Evolutionary conservation across 2,888 invertebrate species (phyloP).

Genomic region (Yponomeuta cagnagella): DNA sequence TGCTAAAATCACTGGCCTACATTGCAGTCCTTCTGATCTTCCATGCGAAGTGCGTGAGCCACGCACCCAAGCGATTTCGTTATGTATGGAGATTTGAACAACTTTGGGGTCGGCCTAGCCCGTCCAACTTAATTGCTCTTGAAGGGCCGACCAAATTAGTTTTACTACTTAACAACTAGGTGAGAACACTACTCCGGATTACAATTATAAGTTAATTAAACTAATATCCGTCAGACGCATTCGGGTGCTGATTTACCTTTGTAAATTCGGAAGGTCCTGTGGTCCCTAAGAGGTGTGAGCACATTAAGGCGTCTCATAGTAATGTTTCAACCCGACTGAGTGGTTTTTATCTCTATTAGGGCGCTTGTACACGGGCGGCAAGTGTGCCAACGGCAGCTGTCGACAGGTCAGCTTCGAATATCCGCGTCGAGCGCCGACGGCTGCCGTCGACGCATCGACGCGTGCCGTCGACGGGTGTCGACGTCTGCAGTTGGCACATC

Average conservation of each 20-base stretch:
- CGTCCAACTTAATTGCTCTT: not conserved
- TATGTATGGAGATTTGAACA: slow-evolving; percentile 3
- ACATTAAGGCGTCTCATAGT: not conserved
- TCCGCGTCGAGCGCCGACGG: too few relatives aligned
- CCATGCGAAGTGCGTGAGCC: not conserved
- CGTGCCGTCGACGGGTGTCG: too few relatives aligned
- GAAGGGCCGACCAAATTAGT: slow-evolving; percentile 2
- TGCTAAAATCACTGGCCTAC: too few relatives aligned
- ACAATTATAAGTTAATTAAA: slow-evolving; percentile 1
- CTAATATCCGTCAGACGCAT: not conserved
- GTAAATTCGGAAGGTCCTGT: not conserved
- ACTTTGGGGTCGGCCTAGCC: not conserved
- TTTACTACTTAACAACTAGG: slow-evolving; percentile 1
- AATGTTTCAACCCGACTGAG: too few relatives aligned
- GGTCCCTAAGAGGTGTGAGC: not conserved
- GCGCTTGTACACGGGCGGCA: too few relatives aligned
- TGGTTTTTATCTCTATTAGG: too few relatives aligned
- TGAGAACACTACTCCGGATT: slow-evolving; percentile 2
- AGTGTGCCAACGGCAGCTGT: too few relatives aligned
- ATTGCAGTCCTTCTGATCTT: not conserved
- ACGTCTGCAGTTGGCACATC: too few relatives aligned
- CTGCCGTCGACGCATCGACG: too few relatives aligned
- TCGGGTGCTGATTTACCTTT: not conserved
- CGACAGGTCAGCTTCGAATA: too few relatives aligned
- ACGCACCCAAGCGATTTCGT: not conserved